A percentile compares a stretch with the other conserved stretches of the same genome.
These are phyloP conservation scores for Paramormyrops kingsleyae DNA, from an alignment of 2,113 vertebrate genomes.

Conservation along the genomic window DNA sequence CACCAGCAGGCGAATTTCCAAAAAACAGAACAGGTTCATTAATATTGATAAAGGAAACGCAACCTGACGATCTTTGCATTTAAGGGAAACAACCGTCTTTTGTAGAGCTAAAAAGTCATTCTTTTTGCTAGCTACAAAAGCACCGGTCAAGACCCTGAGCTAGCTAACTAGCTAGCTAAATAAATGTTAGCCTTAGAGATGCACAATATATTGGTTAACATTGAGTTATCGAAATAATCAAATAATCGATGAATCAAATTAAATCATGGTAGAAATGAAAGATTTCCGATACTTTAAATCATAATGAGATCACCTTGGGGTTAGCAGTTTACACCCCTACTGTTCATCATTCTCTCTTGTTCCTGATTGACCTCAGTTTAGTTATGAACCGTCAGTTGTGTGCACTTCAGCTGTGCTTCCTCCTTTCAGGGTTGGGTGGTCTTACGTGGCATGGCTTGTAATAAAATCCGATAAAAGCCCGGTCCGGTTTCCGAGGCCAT, in stretches of 20 bases:
- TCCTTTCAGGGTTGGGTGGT: background rate
- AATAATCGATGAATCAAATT: background rate
- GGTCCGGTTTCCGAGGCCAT: background rate
- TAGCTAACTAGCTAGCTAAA: background rate
- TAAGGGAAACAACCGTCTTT: background rate
- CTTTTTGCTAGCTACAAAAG: background rate
- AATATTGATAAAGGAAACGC: background rate
- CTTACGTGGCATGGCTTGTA: background rate
- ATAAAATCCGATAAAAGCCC: background rate
- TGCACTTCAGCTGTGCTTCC: background rate
- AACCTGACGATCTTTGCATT: background rate
- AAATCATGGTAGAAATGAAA: background rate
- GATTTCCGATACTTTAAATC: background rate
- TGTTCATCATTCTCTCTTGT: background rate
- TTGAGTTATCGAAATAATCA: background rate
- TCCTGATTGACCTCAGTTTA: background rate
- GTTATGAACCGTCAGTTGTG: background rate
- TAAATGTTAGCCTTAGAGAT: background rate
- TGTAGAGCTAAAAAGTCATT: background rate
- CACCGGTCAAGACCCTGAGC: background rate
- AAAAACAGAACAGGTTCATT: background rate
- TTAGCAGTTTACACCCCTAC: background rate
- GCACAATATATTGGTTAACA: background rate
- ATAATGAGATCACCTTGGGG: background rate
- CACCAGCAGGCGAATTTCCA: background rate